Conservation (phyloP, 2,113 vertebrate species). For the Anolis sagrei region DNA sequence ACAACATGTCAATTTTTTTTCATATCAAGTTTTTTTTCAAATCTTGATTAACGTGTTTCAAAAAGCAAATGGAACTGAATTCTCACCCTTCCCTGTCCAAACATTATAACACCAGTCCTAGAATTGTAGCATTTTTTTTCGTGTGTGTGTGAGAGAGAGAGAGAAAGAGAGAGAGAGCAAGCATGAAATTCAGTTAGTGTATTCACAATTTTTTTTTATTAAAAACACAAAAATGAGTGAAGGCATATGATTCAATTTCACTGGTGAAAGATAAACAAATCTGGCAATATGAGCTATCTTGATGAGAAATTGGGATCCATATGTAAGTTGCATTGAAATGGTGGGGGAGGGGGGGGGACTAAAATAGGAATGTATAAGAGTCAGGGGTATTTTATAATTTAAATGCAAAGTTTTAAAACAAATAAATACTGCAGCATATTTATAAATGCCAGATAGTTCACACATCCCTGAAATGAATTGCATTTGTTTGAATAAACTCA, state of each 20-base stretch:
- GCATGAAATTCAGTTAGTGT: background rate
- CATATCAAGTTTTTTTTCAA: too few relatives aligned
- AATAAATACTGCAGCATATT: slow-evolving; percentile 37
- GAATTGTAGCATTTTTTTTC: background rate
- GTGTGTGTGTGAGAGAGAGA: too few relatives aligned
- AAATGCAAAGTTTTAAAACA: slow-evolving; percentile 58
- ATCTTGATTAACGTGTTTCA: too few relatives aligned
- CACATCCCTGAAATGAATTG: slow-evolving; percentile 54
- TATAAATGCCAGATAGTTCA: slow-evolving; percentile 44
- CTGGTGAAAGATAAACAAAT: background rate
- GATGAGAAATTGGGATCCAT: background rate
- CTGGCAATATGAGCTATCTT: background rate
- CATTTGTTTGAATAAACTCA: slow-evolving; percentile 70
- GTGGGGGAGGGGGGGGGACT: background rate
- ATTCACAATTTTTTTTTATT: background rate
- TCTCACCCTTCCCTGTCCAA: too few relatives aligned
- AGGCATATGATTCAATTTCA: background rate
- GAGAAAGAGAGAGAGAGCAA: too few relatives aligned
- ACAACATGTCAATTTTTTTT: too few relatives aligned
- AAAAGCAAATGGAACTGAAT: too few relatives aligned
- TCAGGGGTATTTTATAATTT: slow-evolving; percentile 45
- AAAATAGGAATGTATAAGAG: slow-evolving; percentile 57
- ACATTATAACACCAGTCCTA: too few relatives aligned
- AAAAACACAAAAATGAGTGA: background rate
- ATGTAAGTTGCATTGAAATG: background rate